phyloP scores from a whole-genome alignment of 2,797 vertebrate genomes.

The Enteromius fasciolatus region DNA sequence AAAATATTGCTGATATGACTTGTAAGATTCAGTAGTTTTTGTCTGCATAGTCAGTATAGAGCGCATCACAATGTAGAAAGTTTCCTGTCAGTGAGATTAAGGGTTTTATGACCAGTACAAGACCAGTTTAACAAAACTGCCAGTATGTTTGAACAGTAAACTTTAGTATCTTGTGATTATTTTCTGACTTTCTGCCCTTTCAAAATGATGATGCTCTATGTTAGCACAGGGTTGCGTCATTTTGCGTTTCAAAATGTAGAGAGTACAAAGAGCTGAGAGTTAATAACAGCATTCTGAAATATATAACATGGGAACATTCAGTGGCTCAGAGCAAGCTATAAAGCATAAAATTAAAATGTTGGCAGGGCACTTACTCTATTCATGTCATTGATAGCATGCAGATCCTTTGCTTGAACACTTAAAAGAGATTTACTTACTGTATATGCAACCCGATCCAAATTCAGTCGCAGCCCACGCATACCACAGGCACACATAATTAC shows the following conservation, averaged over 20 bases:
- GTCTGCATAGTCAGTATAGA: neutral
- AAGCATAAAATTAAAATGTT: conserved; percentile 21
- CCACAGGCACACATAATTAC: neutral
- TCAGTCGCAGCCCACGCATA: neutral
- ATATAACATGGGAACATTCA: neutral
- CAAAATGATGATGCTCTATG: neutral
- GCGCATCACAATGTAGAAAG: neutral
- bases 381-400: neutral
- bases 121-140: conserved; percentile 5
- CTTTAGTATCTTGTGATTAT: neutral
- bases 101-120: neutral
- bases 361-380: conserved; percentile 7
- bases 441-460: conserved; percentile 7
- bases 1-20: neutral
- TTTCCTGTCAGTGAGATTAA: conserved; percentile 14
- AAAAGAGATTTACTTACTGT: conserved; percentile 3
- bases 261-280: conserved; percentile 5
- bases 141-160: neutral
- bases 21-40: neutral
- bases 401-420: neutral
- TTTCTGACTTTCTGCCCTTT: conserved; percentile 21
- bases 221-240: conserved; percentile 5
- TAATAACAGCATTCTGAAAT: conserved; percentile 8
- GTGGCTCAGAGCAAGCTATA: conserved; percentile 1
- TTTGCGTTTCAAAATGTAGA: neutral